phyloP scores from a whole-genome alignment of 2,797 vertebrate species.

The Okamejei kenojei region DNA sequence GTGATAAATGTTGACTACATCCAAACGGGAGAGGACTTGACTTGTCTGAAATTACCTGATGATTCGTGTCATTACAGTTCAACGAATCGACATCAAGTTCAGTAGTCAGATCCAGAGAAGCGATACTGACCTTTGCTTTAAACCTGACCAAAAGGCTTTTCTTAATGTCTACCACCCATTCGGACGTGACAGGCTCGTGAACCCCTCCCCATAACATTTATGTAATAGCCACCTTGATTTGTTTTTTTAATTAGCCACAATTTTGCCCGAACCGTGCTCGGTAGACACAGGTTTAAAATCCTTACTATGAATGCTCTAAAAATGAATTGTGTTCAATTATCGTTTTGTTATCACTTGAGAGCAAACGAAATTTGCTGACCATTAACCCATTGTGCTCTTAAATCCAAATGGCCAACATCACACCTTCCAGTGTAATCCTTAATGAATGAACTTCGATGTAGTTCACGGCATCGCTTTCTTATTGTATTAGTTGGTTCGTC shows the following conservation, averaged over 20 bases:
- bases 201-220: background rate
- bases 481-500: background rate
- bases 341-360: background rate
- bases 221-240: background rate
- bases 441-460: background rate
- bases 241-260: background rate
- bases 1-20: background rate
- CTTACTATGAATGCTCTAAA: background rate
- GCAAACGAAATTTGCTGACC: background rate
- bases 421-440: background rate
- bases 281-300: background rate
- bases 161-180: background rate
- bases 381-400: background rate
- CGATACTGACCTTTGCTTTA: background rate
- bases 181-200: background rate
- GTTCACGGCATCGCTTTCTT: background rate
- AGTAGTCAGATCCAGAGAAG: background rate
- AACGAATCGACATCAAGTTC: slow-evolving; percentile 16
- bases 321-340: background rate
- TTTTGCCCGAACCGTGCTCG: background rate
- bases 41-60: background rate
- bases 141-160: background rate
- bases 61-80: background rate
- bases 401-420: background rate
- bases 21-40: background rate